Evolutionary conservation across 2,888 invertebrate species (phyloP).

Genomic region (Iphiclides podalirius): DNA sequence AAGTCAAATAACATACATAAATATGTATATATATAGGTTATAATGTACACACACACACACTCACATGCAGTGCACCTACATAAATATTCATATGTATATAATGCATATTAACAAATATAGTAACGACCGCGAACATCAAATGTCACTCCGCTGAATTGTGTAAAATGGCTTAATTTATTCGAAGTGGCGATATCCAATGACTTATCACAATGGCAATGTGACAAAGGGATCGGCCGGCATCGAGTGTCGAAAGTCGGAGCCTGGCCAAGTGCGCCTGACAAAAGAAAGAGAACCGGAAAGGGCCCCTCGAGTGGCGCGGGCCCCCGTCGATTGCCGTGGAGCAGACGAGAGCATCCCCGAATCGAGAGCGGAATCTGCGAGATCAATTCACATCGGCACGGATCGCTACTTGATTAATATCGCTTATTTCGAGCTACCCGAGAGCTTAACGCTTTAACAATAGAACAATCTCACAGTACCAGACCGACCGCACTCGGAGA

Average conservation of each 20-base stretch:
- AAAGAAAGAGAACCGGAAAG: constrained; percentile 76
- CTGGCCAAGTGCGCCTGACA: constrained; percentile 48
- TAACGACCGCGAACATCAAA: too few species aligned
- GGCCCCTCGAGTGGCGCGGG: constrained; percentile 62
- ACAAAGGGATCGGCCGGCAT: constrained; percentile 66
- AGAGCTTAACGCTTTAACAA: background rate
- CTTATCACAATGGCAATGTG: constrained; percentile 66
- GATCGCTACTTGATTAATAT: constrained; percentile 42
- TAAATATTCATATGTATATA: too few species aligned
- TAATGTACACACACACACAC: too few species aligned
- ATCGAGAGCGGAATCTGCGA: constrained; percentile 54
- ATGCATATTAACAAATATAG: too few species aligned
- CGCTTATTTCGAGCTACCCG: constrained; percentile 38
- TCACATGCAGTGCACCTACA: too few species aligned
- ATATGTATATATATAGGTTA: too few species aligned
- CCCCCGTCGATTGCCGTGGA: constrained; percentile 59
- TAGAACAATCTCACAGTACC: too few species aligned
- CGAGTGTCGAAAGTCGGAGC: constrained; percentile 60
- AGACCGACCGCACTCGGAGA: background rate
- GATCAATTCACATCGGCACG: constrained; percentile 73
- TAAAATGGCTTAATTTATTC: too few species aligned
- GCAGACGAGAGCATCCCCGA: constrained; percentile 44
- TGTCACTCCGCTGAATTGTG: too few species aligned
- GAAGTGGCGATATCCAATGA: constrained; percentile 35
- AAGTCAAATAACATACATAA: too few species aligned